phyloP scores from a whole-genome alignment of 2,113 vertebrate genomes.

The Zeus faber region DNA sequence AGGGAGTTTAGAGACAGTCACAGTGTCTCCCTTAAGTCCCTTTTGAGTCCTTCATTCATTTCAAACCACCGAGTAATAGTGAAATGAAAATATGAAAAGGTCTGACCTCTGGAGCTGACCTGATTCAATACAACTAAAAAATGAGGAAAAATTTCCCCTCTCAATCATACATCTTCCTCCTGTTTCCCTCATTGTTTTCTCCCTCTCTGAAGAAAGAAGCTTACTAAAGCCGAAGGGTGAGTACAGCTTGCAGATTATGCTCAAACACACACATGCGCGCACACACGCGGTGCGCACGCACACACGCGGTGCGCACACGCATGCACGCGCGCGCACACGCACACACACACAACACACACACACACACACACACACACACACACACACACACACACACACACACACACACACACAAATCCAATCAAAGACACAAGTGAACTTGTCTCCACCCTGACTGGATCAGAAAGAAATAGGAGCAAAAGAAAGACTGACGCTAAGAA shows the following conservation, averaged over 20 bases:
- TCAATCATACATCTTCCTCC: constrained; percentile 4
- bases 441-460: constrained; percentile 55
- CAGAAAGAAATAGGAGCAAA: constrained; percentile 31
- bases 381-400: not conserved
- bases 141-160: constrained; percentile 5
- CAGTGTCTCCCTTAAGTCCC: no score
- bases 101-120: no score
- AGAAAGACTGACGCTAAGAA: constrained; percentile 50
- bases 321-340: not conserved
- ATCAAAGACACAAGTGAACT: constrained; percentile 57
- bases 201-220: constrained; percentile 27
- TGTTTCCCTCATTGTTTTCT: constrained; percentile 29
- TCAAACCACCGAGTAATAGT: constrained; percentile 4
- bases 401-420: constrained; percentile 43
- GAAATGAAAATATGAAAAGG: constrained; percentile 12
- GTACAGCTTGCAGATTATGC: constrained; percentile 30
- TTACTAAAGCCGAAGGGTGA: constrained; percentile 28
- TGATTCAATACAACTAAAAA: no score
- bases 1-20: no score
- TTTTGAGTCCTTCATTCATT: constrained; percentile 6
- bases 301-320: not conserved
- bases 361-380: constrained; percentile 8
- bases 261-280: constrained; percentile 20
- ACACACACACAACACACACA: constrained; percentile 9
- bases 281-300: constrained; percentile 24